Evolutionary conservation across 2,888 invertebrate genomes (phyloP), one percentile per base, ranked within the genome.

Genomic region (Xestia ashworthii): DNA sequence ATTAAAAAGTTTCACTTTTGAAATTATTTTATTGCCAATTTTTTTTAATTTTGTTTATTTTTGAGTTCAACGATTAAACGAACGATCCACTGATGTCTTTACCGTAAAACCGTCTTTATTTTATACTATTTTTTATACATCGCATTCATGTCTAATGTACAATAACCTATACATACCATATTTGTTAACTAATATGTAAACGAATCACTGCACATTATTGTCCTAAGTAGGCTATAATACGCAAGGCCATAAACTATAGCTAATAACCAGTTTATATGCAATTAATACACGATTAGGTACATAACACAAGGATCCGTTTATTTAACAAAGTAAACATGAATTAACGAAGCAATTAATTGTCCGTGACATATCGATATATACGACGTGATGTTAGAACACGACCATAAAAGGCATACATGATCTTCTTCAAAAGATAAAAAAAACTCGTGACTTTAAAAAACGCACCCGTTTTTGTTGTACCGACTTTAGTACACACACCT

Each of bases 301-400:
- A 70, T 72, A 82, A 72, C 22, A 25, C 48, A 50, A 74, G 46
- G 48, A 69, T 78, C 65, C 60, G 71, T 78, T 83, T 82, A 44
- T 65, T 74, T 14, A 65, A 65, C 60, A 72, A 76, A 82, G 65
- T 64, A 80, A 88, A 84, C 74, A 80, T 48, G 80, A 79, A 87
- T 87, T 87, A 88, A 58, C 60, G 14, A 84, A 81, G 84, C 79
- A 81, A 76, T 84, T 78, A 78, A 84, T 81, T 44, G 87, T 78
- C 88, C 87, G 38, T 87, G 87, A 82, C 85, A 87, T 88, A 82
- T 84, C 67, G 70, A 80, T 70, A 16, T 53, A 48, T 38, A 5
- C 38, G 55, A 71, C 74, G 81, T 82, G 82, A 81, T 72, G 19
- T 60, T 58, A 71, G 38, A 44, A 68, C 73, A 75, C 70, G 83